These are phyloP conservation scores for Apostichopus californicus DNA, from an alignment of 35 echinoderm and acorn worm genomes.

Conservation along the genomic window DNA sequence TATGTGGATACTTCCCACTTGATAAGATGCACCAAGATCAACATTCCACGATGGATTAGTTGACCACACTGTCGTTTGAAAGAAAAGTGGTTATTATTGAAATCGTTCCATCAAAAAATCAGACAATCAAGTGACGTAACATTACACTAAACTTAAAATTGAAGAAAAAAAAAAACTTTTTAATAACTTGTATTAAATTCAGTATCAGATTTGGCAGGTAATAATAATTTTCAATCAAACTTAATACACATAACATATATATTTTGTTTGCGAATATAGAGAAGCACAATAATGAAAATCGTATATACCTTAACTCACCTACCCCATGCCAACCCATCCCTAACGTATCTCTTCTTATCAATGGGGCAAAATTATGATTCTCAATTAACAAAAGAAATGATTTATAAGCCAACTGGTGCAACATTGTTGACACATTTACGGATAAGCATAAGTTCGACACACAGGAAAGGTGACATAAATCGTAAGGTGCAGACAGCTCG, in stretches of 20 bases:
- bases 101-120: neutral
- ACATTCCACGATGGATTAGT: neutral
- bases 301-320: too few species aligned
- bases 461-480: too few species aligned
- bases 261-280: neutral
- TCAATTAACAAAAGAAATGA: neutral
- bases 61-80: too few species aligned
- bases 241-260: neutral
- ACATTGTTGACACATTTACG: too few species aligned
- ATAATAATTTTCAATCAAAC: neutral
- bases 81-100: neutral
- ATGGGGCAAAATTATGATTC: too few species aligned
- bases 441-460: too few species aligned
- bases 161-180: neutral
- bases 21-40: neutral
- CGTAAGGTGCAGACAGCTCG: too few species aligned
- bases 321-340: too few species aligned
- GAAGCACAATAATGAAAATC: neutral
- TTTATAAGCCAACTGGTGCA: neutral
- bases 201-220: neutral
- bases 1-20: neutral
- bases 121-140: neutral
- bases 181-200: too few species aligned
- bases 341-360: neutral
- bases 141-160: neutral